A percentile compares a stretch with the other conserved stretches of the same genome.
Evolutionary conservation across 2,888 invertebrate genomes (phyloP).

Genomic region (Phyllotreta cruciferae): DNA sequence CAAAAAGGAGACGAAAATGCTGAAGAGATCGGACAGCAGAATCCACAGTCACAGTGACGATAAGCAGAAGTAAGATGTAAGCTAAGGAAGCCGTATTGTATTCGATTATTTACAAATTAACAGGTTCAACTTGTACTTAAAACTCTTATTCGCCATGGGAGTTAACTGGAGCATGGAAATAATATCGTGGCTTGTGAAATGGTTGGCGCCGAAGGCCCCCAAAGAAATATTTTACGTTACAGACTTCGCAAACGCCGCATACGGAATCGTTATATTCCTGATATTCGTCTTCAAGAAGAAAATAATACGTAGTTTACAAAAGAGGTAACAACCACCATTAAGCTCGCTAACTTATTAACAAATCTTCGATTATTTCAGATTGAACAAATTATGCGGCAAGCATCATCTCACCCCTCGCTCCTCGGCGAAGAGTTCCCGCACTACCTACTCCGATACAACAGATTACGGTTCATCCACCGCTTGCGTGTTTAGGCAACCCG

Average conservation of each 20-base stretch:
- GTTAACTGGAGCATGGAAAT: slow-evolving; percentile 85
- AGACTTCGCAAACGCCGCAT: slow-evolving; percentile 72
- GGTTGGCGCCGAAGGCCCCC: slow-evolving; percentile 43
- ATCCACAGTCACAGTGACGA: slow-evolving; percentile 64
- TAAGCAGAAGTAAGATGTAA: slow-evolving; percentile 56
- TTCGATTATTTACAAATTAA: too few species aligned
- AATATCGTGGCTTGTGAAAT: slow-evolving; percentile 68
- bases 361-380: neutral
- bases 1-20: slow-evolving; percentile 71
- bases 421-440: too few species aligned
- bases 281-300: slow-evolving; percentile 78
- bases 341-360: slow-evolving; percentile 1
- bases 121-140: slow-evolving; percentile 80
- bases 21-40: slow-evolving; percentile 70
- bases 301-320: slow-evolving; percentile 68
- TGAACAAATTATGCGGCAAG: too few species aligned
- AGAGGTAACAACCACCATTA: slow-evolving; percentile 59
- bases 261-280: slow-evolving; percentile 74
- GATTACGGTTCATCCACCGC: too few species aligned
- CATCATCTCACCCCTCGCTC: too few species aligned
- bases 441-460: too few species aligned
- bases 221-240: slow-evolving; percentile 58
- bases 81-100: too few species aligned
- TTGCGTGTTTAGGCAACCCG: too few species aligned
- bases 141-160: slow-evolving; percentile 85